phyloP scores from a whole-genome alignment of 2,888 invertebrate genomes.

The Baccha elongata region DNA sequence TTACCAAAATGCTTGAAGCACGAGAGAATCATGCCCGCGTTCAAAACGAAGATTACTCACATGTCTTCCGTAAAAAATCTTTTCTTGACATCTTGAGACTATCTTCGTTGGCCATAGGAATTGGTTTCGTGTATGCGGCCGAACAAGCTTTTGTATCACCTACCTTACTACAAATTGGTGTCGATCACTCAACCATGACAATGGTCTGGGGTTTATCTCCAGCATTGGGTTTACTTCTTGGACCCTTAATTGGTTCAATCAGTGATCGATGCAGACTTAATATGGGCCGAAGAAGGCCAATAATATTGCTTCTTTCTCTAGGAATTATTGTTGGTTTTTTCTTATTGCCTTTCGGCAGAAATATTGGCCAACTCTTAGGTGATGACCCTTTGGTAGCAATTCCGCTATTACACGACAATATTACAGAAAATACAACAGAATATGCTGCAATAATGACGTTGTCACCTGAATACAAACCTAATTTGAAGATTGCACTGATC shows the following conservation, averaged over 20 bases:
- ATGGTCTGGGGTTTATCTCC: conserved; percentile 83
- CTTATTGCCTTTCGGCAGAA: conserved; percentile 85
- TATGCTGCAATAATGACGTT: conserved; percentile 76
- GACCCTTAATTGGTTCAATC: conserved; percentile 84
- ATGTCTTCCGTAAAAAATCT: conserved; percentile 81
- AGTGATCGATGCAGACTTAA: conserved; percentile 84
- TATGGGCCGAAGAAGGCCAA: conserved; percentile 85
- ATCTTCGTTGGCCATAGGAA: conserved; percentile 83
- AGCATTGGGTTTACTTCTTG: conserved; percentile 81
- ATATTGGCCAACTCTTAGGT: conserved; percentile 84
- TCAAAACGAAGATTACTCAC: conserved; percentile 81
- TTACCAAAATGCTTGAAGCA: conserved; percentile 80
- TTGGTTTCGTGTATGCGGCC: conserved; percentile 87
- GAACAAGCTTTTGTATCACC: conserved; percentile 87
- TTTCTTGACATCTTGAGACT: conserved; percentile 80
- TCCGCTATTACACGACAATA: conserved; percentile 60
- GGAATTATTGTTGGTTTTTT: conserved; percentile 85
- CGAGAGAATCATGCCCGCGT: conserved; percentile 80
- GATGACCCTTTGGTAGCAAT: conserved; percentile 77
- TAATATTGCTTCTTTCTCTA: conserved; percentile 84
- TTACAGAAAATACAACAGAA: conserved; percentile 71
- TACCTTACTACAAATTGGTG: conserved; percentile 85
- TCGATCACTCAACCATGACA: conserved; percentile 85
- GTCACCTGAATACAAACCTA: neutral
- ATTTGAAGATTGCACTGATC: conserved; percentile 80